Percentiles rank a stretch among this genome's conserved stretches.
phyloP scores from a whole-genome alignment of 1,140 invertebrate genomes.

The Hyphantria cunea region DNA sequence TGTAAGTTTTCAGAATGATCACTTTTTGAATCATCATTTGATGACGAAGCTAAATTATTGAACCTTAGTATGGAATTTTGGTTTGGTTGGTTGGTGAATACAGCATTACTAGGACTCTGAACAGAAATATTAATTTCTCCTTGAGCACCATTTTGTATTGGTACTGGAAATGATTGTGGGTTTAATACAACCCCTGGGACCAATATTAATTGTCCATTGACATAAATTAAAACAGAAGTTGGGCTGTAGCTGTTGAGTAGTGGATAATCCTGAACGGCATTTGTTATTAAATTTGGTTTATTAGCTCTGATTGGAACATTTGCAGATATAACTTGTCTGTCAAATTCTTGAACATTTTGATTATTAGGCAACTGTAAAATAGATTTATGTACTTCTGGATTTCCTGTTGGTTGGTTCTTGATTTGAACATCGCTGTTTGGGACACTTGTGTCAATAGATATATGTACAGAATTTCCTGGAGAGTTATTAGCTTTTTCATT shows the following conservation, averaged over 20 bases:
- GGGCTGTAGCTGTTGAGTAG: background rate
- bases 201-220: constrained; percentile 7
- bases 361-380: background rate
- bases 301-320: constrained; percentile 1
- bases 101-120: background rate
- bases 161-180: background rate
- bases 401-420: background rate
- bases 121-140: background rate
- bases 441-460: no score
- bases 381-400: background rate
- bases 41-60: background rate
- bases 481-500: no score
- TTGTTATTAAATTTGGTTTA: background rate
- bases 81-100: background rate
- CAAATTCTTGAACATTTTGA: background rate
- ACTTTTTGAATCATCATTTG: background rate
- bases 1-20: background rate
- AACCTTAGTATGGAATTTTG: background rate
- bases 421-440: no score
- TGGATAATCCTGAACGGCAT: background rate
- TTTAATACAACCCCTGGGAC: constrained; percentile 13
- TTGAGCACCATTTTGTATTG: background rate
- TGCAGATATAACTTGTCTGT: background rate
- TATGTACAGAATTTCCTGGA: no score
- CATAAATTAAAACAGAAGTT: constrained; percentile 6